phyloP scores from a whole-genome alignment of 2,113 vertebrate species.

The Coptodon rendalli region DNA sequence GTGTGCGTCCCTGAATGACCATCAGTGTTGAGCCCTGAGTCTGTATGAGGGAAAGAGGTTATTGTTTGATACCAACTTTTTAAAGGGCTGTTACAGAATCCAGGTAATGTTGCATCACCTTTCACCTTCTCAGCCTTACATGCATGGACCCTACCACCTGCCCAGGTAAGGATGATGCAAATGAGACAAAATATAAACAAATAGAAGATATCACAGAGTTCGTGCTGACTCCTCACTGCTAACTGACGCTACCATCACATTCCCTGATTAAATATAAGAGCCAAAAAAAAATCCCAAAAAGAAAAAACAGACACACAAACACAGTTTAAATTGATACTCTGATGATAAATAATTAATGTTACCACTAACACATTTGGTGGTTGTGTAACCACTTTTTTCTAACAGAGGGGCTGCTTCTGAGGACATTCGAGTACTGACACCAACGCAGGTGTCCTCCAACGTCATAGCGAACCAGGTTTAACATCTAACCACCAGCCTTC shows the following conservation, averaged over 20 bases:
- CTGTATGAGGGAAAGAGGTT: not conserved
- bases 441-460: not conserved
- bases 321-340: not conserved
- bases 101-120: not conserved
- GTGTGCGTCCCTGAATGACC: not conserved
- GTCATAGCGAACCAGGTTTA: not conserved
- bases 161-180: not conserved
- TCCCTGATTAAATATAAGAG: not conserved
- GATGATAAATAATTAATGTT: not conserved
- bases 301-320: not conserved
- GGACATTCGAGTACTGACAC: not conserved
- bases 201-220: not conserved
- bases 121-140: not conserved
- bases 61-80: not conserved
- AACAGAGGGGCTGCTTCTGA: not conserved
- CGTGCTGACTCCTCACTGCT: not conserved
- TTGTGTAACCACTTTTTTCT: not conserved
- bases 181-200: not conserved
- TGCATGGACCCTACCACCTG: not conserved
- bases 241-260: not conserved
- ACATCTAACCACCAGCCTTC: fast-evolving
- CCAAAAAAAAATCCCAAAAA: not conserved
- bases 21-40: not conserved
- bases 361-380: not conserved
- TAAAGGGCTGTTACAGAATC: not conserved